Evolutionary conservation across 2,797 vertebrate species (phyloP), one percentile per base, ranked within the genome.

Genomic region (Paramormyrops hopkinsi): DNA sequence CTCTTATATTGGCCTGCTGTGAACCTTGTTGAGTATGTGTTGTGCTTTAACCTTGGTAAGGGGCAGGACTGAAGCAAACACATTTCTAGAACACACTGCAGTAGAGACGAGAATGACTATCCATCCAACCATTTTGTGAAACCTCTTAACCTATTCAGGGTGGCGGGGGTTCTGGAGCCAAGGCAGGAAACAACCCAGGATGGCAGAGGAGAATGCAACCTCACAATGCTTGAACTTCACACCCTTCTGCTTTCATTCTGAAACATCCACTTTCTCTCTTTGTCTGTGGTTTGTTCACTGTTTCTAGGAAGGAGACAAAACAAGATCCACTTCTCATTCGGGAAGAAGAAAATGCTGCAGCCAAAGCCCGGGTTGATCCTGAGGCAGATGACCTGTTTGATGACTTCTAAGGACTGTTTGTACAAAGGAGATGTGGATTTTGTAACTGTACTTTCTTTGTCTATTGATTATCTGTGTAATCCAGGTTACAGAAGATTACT

Each of bases 351-450:
- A 46, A 88, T 51, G 69, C 90, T 1, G 14, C 90, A 88, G 90
- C 91, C 33, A 94, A 93, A 54, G 92, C 93, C 22, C 93, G 92
- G 83, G 95, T 94, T 82, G 94, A 91, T 93, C 94, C 93, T 50
- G 94, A 96, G 89, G 94, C 93, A 0, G 97, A 97, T 90, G 95
- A 97, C 89, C 97, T 99, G 91, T 97, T 98, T 88, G 94, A 95
- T 33, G 96, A 97, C 93, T 95, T 98, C 46, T 98, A 95, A 94
- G 51, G 85, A 33, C 25, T 29, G 19, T 41, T 44, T 12, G 22
- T 87, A 9, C 19, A 41, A 33, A 29, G 9, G 11, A 37, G 19
- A 19, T 19, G 82, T 59, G 25, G 29, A 25, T 88, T 46, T 50
- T 22, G 5, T 44, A 22, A 86, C 46, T 53, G 41, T 89, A 44